Evolutionary conservation across 2,888 invertebrate species (phyloP).

Genomic region (Orchestes rusci): DNA sequence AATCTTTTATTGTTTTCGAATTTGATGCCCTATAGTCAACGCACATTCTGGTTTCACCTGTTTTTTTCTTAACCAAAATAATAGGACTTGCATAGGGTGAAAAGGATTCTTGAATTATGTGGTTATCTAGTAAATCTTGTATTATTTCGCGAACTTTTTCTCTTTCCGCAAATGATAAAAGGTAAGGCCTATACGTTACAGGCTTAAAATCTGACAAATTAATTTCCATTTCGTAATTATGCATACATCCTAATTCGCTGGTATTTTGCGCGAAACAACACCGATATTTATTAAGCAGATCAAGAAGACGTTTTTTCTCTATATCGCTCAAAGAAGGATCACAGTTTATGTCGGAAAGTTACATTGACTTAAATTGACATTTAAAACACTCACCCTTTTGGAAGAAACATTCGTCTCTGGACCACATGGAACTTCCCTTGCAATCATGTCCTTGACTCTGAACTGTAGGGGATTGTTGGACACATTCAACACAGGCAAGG

Average conservation of each 20-base stretch:
- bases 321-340: neutral
- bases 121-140: constrained; percentile 8
- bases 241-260: constrained; percentile 20
- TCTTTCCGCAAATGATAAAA: constrained; percentile 23
- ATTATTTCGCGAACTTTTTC: constrained; percentile 20
- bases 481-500: neutral
- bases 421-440: neutral
- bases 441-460: neutral
- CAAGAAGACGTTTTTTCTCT: neutral
- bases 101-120: constrained; percentile 14
- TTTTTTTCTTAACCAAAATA: no score
- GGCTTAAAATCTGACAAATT: no score
- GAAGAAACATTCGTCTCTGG: neutral
- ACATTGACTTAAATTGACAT: neutral
- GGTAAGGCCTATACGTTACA: no score
- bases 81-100: constrained; percentile 25
- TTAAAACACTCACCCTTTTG: neutral
- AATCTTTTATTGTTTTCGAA: no score
- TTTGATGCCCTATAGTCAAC: no score
- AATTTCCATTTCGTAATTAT: constrained; percentile 22
- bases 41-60: constrained; percentile 20
- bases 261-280: constrained; percentile 13
- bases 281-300: constrained; percentile 1
- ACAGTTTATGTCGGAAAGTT: neutral
- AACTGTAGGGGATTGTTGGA: neutral